These are phyloP conservation scores for Cephalopachus bancanus DNA, from an alignment of 2,797 vertebrate species.

Conservation along the genomic window DNA sequence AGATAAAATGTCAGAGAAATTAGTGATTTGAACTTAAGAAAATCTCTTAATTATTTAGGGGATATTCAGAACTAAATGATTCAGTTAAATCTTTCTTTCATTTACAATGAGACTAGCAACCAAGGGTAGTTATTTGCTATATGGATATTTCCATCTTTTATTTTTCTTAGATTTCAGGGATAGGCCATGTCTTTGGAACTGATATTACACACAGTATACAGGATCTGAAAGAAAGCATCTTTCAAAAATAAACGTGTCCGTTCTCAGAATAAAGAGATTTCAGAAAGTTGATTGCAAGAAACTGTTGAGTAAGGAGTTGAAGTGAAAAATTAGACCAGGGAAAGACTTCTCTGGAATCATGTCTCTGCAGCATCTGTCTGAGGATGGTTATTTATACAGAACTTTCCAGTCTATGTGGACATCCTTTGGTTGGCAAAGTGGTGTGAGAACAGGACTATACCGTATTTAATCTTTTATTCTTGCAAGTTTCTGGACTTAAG, in stretches of 20 bases:
- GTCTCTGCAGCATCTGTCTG: background rate
- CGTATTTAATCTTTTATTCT: background rate
- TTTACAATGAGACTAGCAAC: constrained; percentile 20
- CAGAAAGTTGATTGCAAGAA: background rate
- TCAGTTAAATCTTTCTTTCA: background rate
- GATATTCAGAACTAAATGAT: background rate
- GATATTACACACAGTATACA: background rate
- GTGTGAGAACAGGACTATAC: background rate
- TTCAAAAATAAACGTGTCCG: background rate
- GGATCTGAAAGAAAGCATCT: background rate
- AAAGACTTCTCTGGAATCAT: background rate
- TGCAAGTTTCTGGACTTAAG: background rate
- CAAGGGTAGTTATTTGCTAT: background rate
- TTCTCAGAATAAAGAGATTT: background rate
- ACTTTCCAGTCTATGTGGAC: background rate
- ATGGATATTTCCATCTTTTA: background rate
- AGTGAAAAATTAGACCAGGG: background rate
- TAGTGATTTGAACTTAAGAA: background rate
- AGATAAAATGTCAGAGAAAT: background rate
- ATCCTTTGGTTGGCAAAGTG: background rate
- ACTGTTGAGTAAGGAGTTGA: background rate
- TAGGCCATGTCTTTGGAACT: background rate
- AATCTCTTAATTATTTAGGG: background rate
- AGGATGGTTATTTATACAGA: background rate
- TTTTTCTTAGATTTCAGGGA: background rate